Evolutionary conservation across 2,113 vertebrate species (phyloP).

Genomic region (Octodon degus): DNA sequence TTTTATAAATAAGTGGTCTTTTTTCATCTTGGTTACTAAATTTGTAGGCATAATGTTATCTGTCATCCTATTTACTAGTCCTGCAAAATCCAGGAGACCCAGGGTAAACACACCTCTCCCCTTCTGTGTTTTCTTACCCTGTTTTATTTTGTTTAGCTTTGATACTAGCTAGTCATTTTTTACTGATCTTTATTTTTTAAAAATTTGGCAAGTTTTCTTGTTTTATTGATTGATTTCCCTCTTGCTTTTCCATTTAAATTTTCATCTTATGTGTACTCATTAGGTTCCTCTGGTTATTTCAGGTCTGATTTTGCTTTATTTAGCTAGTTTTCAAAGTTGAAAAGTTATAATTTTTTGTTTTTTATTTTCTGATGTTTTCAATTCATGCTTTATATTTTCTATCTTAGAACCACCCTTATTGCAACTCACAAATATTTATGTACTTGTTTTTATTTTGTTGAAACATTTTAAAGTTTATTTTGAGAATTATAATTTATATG

Average conservation of each 20-base stretch:
- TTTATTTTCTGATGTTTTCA: background rate
- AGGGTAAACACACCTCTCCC: background rate
- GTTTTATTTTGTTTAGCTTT: background rate
- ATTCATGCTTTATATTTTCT: background rate
- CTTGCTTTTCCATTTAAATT: background rate
- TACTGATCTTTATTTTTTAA: background rate
- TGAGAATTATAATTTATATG: background rate
- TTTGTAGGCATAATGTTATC: background rate
- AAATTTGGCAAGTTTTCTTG: background rate
- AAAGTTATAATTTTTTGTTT: background rate
- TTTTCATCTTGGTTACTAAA: background rate
- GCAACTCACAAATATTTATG: background rate
- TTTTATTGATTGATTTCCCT: background rate
- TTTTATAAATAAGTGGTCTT: background rate
- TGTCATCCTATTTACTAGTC: background rate
- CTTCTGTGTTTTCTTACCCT: background rate
- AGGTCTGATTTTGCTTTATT: background rate
- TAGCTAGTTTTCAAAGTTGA: background rate
- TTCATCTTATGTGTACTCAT: background rate
- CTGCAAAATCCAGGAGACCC: background rate
- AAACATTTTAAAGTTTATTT: background rate
- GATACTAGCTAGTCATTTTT: background rate
- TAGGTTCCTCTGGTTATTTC: background rate
- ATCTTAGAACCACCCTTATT: background rate
- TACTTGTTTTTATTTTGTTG: background rate